phyloP scores from a whole-genome alignment of 2,113 vertebrate species.

The Bubo blakistoni region DNA sequence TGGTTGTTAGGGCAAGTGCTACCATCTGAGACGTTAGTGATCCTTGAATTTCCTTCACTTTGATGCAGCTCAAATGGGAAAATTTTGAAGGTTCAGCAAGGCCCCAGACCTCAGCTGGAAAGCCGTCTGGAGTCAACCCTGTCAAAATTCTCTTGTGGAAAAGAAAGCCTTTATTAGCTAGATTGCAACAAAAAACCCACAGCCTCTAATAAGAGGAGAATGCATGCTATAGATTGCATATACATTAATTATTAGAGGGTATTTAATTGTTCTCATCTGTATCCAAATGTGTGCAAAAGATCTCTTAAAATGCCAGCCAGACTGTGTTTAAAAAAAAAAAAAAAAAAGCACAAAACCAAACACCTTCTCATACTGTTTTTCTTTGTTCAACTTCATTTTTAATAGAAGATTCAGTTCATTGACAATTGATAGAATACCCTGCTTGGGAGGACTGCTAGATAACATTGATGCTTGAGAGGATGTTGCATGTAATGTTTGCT shows the following conservation, averaged over 20 bases:
- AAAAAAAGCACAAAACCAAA: background rate
- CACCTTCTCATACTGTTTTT: background rate
- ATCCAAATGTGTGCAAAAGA: slow-evolving; percentile 32
- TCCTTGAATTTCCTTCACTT: slow-evolving; percentile 94
- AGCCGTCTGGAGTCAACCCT: slow-evolving; percentile 85
- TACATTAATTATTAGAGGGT: slow-evolving; percentile 60
- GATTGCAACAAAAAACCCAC: slow-evolving; percentile 72
- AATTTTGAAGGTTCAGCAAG: slow-evolving; percentile 84
- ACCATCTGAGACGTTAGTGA: slow-evolving; percentile 94
- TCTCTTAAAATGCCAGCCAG: background rate
- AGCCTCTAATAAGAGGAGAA: slow-evolving; percentile 63
- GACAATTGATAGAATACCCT: background rate
- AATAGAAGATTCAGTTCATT: slow-evolving; percentile 15
- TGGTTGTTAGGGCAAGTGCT: slow-evolving; percentile 95
- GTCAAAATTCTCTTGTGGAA: slow-evolving; percentile 83
- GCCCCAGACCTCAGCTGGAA: slow-evolving; percentile 84
- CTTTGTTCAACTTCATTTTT: slow-evolving; percentile 36
- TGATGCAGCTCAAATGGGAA: slow-evolving; percentile 90
- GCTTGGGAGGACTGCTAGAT: background rate
- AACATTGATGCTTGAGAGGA: background rate
- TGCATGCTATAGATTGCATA: slow-evolving; percentile 46
- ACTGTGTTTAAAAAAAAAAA: background rate
- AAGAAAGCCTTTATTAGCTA: slow-evolving; percentile 82
- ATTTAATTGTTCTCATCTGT: slow-evolving; percentile 55
- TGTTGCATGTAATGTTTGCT: slow-evolving; percentile 3